Conservation (phyloP, 2,113 vertebrate genomes). For the Callipepla squamata region DNA sequence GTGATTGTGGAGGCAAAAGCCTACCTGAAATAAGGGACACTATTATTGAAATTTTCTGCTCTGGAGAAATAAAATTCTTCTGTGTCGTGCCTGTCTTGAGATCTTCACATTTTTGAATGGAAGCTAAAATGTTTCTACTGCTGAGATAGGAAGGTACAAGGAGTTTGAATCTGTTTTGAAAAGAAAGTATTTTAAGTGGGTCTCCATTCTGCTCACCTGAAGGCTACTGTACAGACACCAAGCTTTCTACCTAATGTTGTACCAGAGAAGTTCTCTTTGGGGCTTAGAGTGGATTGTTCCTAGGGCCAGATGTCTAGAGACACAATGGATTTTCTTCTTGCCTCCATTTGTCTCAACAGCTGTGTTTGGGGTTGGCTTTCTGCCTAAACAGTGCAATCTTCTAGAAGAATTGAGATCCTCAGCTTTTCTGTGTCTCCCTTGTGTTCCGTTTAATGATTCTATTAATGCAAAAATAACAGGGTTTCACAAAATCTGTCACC, state of each 20-base stretch:
- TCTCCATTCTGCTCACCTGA: background rate
- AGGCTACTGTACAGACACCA: background rate
- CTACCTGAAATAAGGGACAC: background rate
- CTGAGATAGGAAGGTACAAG: background rate
- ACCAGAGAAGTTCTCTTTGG: background rate
- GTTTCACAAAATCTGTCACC: background rate
- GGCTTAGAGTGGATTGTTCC: background rate
- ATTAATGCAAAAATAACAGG: background rate
- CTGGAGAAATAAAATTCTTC: background rate
- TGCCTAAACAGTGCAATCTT: background rate
- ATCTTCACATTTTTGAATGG: background rate
- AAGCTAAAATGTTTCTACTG: background rate
- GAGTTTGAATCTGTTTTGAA: background rate
- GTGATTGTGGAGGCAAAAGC: background rate
- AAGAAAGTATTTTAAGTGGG: background rate
- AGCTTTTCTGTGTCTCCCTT: background rate
- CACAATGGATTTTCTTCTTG: background rate
- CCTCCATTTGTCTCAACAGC: background rate
- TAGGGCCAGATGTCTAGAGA: background rate
- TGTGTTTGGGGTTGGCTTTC: background rate
- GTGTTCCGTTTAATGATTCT: background rate
- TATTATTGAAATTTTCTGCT: background rate
- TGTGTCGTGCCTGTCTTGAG: background rate
- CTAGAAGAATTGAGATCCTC: background rate
- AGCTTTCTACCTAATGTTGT: background rate